Conservation (phyloP, 2,888 invertebrate genomes). For the Napeogenes inachia region DNA sequence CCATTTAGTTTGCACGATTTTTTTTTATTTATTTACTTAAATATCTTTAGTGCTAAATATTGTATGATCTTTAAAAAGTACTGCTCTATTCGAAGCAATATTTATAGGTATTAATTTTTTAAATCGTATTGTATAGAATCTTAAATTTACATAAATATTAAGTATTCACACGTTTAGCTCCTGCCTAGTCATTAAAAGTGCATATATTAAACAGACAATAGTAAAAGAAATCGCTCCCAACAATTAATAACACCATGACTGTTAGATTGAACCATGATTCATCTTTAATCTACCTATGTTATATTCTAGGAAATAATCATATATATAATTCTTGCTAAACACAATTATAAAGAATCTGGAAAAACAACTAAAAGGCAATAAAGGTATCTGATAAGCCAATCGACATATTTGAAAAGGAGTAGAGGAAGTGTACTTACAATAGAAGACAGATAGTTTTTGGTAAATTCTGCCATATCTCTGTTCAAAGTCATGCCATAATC, state of each 20-base stretch:
- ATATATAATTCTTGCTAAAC: background rate
- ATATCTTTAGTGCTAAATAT: too few species aligned
- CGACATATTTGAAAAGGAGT: background rate
- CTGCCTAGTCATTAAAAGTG: background rate
- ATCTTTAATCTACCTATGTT: background rate
- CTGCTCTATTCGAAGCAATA: too few species aligned
- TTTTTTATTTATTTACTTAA: background rate
- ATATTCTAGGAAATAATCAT: background rate
- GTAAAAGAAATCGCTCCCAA: background rate
- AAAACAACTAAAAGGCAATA: too few species aligned
- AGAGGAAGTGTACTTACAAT: slow-evolving; percentile 62
- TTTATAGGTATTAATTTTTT: too few species aligned
- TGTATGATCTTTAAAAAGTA: too few species aligned
- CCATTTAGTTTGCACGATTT: background rate
- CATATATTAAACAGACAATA: slow-evolving; percentile 4
- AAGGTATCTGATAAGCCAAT: background rate
- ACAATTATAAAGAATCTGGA: too few species aligned
- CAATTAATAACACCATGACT: slow-evolving; percentile 1
- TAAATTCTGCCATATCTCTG: slow-evolving; percentile 90
- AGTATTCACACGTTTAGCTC: too few species aligned
- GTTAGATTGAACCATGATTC: slow-evolving; percentile 1
- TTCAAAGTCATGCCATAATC: slow-evolving; percentile 92
- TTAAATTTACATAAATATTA: too few species aligned
- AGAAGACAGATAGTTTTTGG: slow-evolving; percentile 87
- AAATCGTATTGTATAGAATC: too few species aligned